Base-by-base conservation (phyloP, 2,797 vertebrate genomes). In the Zalophus californianus region DNA sequence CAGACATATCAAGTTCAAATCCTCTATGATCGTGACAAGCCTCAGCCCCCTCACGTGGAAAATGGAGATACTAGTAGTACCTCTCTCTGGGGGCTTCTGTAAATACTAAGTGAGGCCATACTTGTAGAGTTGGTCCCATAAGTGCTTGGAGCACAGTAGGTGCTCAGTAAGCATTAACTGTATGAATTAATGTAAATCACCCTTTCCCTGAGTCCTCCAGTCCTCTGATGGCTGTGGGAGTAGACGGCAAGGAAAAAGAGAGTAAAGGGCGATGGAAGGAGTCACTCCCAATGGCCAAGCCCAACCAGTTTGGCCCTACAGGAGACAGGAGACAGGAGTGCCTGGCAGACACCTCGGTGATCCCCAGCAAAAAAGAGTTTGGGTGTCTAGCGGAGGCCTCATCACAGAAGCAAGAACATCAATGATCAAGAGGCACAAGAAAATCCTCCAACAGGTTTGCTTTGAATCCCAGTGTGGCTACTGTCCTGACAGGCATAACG, bases 251-350 rank as follows among this genome's bases (percentile, higher is more conserved):
- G 32, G 20, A 64, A 29, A n/a, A 79, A 11, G 18, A 70, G 2
- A n/a, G 32, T 52, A 14, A 23, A 35, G 54, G 0, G 13, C 35
- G 14, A 60, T 2, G 15, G 16, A 35, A 9, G 9, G 8, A 54
- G 44, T 70, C 35, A 25, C 4, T 25, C 18, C 7, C 0, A 23
- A 7, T 11, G 56, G 50, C 41, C 2, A 0, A 15, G 20, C 20
- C 16, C 10, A 21, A 38, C 48, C n/a, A 32, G 13, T 44, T 89
- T 29, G 13, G 32, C 29, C 52, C 18, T 23, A 41, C 41, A 11
- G 48, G 41, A 66, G 68, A 72, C 25, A 54, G 52, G 18, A 4
- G 32, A 72, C 27, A 56, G 44, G 23, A 5, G 35, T 18, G 1
- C 12, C 79, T 56, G 35, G 21, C n/a, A 68, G 25, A 88, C 18